Evolutionary conservation across 2,888 invertebrate genomes (phyloP).

Genomic region (Caenorhabditis sulstoni): DNA sequence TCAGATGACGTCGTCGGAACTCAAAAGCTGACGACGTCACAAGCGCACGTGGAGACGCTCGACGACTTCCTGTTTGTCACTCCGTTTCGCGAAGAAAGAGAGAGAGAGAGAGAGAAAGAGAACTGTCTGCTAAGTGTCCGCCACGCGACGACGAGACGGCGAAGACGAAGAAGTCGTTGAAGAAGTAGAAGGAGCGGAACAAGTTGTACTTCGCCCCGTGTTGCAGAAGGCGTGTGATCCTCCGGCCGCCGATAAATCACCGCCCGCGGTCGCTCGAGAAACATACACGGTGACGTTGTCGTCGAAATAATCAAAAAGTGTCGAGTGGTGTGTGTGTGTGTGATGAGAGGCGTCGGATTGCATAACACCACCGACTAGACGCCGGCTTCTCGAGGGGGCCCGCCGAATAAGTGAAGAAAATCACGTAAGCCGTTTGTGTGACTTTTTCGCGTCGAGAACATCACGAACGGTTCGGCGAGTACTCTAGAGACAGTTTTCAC

Average conservation of each 20-base stretch:
- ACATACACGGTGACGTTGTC: background rate
- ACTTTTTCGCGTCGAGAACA: background rate
- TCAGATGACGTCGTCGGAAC: background rate
- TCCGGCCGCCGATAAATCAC: background rate
- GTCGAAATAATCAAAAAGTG: background rate
- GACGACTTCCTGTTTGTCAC: background rate
- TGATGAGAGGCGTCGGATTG: background rate
- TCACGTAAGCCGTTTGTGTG: background rate
- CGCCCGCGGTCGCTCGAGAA: background rate
- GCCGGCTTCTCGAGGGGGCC: background rate
- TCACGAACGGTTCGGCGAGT: background rate
- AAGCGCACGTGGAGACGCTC: background rate
- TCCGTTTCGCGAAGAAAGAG: background rate
- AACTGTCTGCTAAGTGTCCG: background rate
- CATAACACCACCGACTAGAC: background rate
- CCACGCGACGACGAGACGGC: constrained; percentile 1
- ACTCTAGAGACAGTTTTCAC: too few relatives aligned
- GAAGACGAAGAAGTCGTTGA: constrained; percentile 17
- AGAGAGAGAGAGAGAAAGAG: background rate
- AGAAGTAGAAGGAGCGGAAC: constrained; percentile 10
- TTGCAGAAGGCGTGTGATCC: constrained; percentile 41
- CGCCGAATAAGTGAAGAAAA: constrained; percentile 7
- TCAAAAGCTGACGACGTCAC: constrained; percentile 1
- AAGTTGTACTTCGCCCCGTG: constrained; percentile 29
- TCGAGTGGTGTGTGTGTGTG: too few relatives aligned